phyloP scores from a whole-genome alignment of 2,888 invertebrate species.

The Sthenelais limicola region DNA sequence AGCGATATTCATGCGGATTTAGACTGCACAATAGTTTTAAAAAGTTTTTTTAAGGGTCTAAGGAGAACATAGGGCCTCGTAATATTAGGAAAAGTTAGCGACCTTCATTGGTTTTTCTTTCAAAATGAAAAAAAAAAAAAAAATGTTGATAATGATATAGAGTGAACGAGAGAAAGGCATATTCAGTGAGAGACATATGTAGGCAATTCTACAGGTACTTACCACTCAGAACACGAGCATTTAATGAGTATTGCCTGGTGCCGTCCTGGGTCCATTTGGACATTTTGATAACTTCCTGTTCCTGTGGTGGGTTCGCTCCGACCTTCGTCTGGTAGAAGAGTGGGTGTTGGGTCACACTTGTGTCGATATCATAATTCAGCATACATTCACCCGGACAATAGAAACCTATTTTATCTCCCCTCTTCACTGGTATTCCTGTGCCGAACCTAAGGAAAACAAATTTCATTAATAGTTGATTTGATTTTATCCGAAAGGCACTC shows the following conservation, averaged over 20 bases:
- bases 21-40: no score
- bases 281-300: conserved; percentile 11
- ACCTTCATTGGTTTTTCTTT: no score
- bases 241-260: conserved; percentile 45
- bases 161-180: no score
- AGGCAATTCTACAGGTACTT: no score
- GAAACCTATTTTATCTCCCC: conserved; percentile 52
- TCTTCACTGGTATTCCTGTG: conserved; percentile 27
- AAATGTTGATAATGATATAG: no score
- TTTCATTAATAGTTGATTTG: no score
- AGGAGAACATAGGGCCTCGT: no score
- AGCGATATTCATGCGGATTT: no score
- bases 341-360: conserved; percentile 33
- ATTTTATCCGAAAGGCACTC: no score
- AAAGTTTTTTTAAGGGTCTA: no score
- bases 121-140: no score
- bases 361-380: conserved; percentile 36
- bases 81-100: conserved; percentile 1
- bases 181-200: no score
- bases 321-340: conserved; percentile 30
- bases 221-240: conserved; percentile 45
- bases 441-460: conserved; percentile 19
- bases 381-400: conserved; percentile 40
- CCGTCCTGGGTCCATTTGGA: conserved; percentile 26
- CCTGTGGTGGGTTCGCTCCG: background rate